A percentile compares a stretch with the other conserved stretches of the same genome.
phyloP scores from a whole-genome alignment of 2,797 vertebrate species.

The Knipowitschia caucasica region DNA sequence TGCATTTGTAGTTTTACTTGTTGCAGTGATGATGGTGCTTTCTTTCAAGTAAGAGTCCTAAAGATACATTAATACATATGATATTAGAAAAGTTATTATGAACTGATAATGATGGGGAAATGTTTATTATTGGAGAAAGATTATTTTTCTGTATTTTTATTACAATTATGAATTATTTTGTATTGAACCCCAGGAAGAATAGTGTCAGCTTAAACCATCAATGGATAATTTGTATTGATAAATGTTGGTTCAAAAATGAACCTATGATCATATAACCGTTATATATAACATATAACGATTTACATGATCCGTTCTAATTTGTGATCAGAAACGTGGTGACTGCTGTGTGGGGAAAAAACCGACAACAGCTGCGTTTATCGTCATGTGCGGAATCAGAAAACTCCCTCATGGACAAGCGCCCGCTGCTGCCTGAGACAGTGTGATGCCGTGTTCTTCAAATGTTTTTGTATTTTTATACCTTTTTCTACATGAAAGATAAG shows the following conservation, averaged over 20 bases:
- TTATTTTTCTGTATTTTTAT: conserved; percentile 5
- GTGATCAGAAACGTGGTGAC: conserved; percentile 55
- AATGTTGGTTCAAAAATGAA: too few species aligned
- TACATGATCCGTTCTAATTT: too few species aligned
- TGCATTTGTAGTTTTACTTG: conserved; percentile 61
- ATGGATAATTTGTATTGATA: too few species aligned
- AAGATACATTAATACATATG: too few species aligned
- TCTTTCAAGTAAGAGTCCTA: conserved; percentile 77
- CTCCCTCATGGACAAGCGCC: conserved; percentile 70
- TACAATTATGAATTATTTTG: too few species aligned
- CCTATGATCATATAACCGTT: too few species aligned
- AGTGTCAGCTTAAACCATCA: too few species aligned
- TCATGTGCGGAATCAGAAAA: conserved; percentile 59
- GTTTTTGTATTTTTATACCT: conserved; percentile 49
- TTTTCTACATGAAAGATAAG: conserved; percentile 19
- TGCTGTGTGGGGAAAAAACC: conserved; percentile 34
- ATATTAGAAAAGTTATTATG: too few species aligned
- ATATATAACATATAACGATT: too few species aligned
- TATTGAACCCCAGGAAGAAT: too few species aligned
- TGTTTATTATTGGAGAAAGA: too few species aligned
- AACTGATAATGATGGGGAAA: too few species aligned
- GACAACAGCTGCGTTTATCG: conserved; percentile 33
- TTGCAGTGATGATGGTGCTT: conserved; percentile 65
- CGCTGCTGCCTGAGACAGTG: conserved; percentile 78
- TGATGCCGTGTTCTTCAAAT: conserved; percentile 43